Base-by-base conservation (phyloP, 2,888 invertebrate species). In the Stratiomys singularior region DNA sequence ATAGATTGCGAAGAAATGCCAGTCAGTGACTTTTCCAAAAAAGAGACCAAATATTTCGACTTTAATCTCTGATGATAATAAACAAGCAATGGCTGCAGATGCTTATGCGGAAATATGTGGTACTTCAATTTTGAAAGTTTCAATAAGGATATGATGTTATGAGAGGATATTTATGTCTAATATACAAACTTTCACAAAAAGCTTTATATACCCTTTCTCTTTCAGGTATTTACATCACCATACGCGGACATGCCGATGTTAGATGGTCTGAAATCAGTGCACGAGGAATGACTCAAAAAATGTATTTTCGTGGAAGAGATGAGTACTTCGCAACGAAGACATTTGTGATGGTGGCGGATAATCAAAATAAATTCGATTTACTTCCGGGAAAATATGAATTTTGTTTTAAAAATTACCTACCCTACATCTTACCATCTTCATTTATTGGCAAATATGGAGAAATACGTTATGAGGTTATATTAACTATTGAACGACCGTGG, bases 401-500 rank as follows among this genome's bases (percentile, higher is more conserved):
- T 83, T 93, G 93, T 46, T 95, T 95, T 83, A 89, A 90, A n/a
- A 93, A 92, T 83, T 88, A 90, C 3, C 58, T 72, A 23, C 72
- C 72, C 3, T 72, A 72, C 21, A 84, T 91, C 78, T 85, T 93
- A 77, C 94, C 94, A 11, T 92, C 93, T 0, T 93, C 93, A 0
- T 94, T 93, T 85, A 91, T 91, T 83, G 91, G 92, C 1, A 88
- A 91, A 83, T 87, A 87, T 86, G 93, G 94, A 0, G 89, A 90
- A 83, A 89, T 95, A 25, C 89, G 92, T 44, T 95, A 95, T 84
- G 91, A 90, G 0, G 89, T 93, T 11, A 93, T 92, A 85, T 92
- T 92, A 9, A 91, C 89, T 0, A 87, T 95, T 18, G 94, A 94
- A 83, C 88, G 93, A 21, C 93, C 94, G 13, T 93, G 93, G 93